A percentile compares a stretch with the other conserved stretches of the same genome.
These are phyloP conservation scores for Cyclura pinguis DNA, from an alignment of 2,797 vertebrate genomes.

Conservation along the genomic window DNA sequence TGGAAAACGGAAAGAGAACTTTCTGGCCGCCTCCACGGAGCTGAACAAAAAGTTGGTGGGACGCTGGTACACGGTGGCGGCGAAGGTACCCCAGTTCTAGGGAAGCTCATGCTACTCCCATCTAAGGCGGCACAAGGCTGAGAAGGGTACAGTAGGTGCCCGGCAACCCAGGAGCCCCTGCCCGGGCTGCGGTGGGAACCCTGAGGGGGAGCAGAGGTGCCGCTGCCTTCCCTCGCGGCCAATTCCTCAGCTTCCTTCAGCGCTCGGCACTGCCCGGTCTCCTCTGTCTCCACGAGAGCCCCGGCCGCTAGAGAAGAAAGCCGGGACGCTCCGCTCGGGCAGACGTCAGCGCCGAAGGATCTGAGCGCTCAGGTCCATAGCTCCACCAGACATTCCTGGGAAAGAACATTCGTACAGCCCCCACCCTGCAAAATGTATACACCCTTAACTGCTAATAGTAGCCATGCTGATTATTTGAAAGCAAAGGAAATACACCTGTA, in stretches of 20 bases:
- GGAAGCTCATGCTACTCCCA: not conserved
- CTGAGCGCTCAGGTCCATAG: fast-evolving
- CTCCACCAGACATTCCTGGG: not conserved
- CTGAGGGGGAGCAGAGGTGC: not conserved
- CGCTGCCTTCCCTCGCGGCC: not conserved
- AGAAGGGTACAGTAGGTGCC: not conserved
- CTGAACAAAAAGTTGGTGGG: not conserved
- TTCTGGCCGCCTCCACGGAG: not conserved
- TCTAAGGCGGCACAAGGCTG: not conserved
- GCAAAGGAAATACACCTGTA: too few species aligned
- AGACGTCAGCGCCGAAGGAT: not conserved
- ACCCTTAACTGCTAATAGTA: too few species aligned
- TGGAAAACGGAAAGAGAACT: not conserved
- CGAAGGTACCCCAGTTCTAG: not conserved
- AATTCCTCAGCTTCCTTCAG: too few species aligned
- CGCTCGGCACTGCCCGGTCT: not conserved
- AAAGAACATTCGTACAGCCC: not conserved
- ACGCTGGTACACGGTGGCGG: too few species aligned
- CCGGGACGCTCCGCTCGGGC: not conserved
- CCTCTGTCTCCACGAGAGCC: not conserved
- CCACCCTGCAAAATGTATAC: too few species aligned
- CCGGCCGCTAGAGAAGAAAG: fast-evolving
- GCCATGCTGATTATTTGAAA: too few species aligned
- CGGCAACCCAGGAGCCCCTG: not conserved
- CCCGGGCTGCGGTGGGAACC: too few species aligned